Evolutionary conservation across 2,113 vertebrate genomes (phyloP).

Genomic region (Rhinoptilus africanus): DNA sequence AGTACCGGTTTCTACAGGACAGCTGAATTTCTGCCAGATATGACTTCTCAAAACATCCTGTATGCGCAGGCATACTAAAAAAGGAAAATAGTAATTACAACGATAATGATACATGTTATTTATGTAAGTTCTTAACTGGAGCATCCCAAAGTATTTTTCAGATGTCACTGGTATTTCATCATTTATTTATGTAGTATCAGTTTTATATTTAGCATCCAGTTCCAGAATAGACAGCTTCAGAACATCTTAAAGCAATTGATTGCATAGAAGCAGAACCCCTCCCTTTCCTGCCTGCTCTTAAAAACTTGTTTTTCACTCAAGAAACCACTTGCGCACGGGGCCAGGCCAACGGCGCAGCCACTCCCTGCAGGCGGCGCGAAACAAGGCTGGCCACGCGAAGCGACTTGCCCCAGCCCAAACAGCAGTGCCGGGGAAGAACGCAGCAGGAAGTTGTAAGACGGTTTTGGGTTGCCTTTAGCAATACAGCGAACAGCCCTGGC

Average conservation of each 20-base stretch:
- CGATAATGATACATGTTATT: not conserved
- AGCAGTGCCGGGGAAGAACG: not conserved
- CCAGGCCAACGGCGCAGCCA: not conserved
- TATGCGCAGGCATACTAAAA: not conserved
- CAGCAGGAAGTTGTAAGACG: not conserved
- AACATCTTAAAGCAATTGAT: slow-evolving; percentile 54
- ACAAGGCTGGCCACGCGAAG: fast-evolving
- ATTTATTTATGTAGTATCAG: slow-evolving; percentile 48
- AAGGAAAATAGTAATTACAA: not conserved
- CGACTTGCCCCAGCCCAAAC: not conserved
- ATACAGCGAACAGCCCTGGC: not conserved
- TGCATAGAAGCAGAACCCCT: not conserved
- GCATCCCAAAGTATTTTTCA: slow-evolving; percentile 13
- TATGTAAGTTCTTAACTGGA: slow-evolving; percentile 14
- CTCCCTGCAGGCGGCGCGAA: not conserved
- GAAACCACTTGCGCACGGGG: not conserved
- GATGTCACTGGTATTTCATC: slow-evolving; percentile 39
- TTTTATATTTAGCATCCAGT: slow-evolving; percentile 40
- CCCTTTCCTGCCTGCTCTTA: slow-evolving; percentile 47
- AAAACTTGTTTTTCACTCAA: slow-evolving; percentile 17
- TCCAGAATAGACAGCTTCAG: not conserved
- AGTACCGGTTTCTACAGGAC: not conserved
- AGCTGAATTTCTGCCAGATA: not conserved
- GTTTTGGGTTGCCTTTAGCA: not conserved
- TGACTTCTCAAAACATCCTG: not conserved